Percentiles rank a stretch among this genome's conserved stretches.
Conservation (phyloP, 2,797 vertebrate genomes). For the Triplophysa bombifrons region DNA sequence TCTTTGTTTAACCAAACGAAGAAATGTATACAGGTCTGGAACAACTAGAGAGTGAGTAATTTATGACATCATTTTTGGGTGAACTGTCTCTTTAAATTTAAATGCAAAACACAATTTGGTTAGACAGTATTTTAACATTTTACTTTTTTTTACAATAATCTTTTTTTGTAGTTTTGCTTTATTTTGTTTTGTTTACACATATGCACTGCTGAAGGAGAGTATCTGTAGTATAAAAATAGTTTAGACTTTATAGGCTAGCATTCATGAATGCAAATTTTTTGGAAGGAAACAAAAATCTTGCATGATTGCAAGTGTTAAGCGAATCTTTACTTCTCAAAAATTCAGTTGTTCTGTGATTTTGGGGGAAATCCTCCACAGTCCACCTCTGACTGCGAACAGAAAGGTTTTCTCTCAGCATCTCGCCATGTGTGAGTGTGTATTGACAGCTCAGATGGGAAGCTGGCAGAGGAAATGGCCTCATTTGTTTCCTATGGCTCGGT, state of each 20-base stretch:
- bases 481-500: conserved; percentile 80
- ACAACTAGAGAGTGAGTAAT: too few species aligned
- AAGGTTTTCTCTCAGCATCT: conserved; percentile 62
- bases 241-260: too few species aligned
- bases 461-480: conserved; percentile 79
- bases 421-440: conserved; percentile 73
- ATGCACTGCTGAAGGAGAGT: background rate
- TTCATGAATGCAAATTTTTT: background rate
- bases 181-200: background rate
- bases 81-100: too few species aligned
- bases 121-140: too few species aligned
- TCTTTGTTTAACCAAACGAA: too few species aligned
- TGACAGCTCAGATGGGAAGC: conserved; percentile 78
- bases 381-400: conserved; percentile 39
- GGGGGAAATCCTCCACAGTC: conserved; percentile 13
- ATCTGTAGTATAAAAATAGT: too few species aligned
- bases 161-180: background rate
- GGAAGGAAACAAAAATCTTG: background rate
- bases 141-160: too few species aligned
- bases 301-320: background rate
- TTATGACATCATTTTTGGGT: too few species aligned
- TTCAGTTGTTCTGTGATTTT: conserved; percentile 9
- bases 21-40: too few species aligned
- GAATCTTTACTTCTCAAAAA: background rate
- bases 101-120: background rate